Base-by-base conservation (phyloP, 2,113 vertebrate species). In the Solenodon paradoxus region DNA sequence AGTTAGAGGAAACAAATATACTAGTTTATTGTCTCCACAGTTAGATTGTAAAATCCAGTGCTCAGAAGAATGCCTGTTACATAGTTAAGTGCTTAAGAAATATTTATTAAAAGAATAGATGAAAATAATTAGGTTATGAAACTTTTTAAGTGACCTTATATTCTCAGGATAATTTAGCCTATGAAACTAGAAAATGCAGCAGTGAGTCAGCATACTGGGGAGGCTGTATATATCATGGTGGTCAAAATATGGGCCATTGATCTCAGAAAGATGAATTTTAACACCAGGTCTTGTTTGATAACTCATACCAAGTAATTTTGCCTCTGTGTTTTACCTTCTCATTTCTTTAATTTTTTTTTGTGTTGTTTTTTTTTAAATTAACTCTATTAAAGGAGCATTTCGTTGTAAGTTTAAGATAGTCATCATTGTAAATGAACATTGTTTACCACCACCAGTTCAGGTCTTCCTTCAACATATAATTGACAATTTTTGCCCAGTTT, bases 261-360 rank as follows among this genome's bases (percentile, higher is more conserved):
- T n/a, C n/a, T n/a, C n/a, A 42, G 17, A 87, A 69, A 51, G 12
- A n/a, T 38, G 9, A 22, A 86, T 92, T 93, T 83, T 63, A 87
- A 42, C 22, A 71, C 9, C 53, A 61, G 42, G 10, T 84, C 9
- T 47, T 2, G 11, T 55, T 72, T 19, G 55, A 32, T 7, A 49
- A 32, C n/a, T 77, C 12, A 61, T 26, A 24, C 53, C 30, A 80
- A 78, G 49, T 51, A 9, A 40, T 71, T 64, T 71, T 69, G 49
- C 28, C 19, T 92, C 17, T 90, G 45, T 71, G 2, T 78, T 63
- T 87, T 64, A 13, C 10, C n/a, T 53, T 93, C n/a, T 83, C 32
- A 28, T 83, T 28, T 92, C 53, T 94, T 49, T 81, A 85, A 42
- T 75, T n/a, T n/a, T n/a, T n/a, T n/a, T n/a, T n/a, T n/a, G n/a